Conservation (phyloP, 2,797 vertebrate genomes). For the Hyperoplus lanceolatus region DNA sequence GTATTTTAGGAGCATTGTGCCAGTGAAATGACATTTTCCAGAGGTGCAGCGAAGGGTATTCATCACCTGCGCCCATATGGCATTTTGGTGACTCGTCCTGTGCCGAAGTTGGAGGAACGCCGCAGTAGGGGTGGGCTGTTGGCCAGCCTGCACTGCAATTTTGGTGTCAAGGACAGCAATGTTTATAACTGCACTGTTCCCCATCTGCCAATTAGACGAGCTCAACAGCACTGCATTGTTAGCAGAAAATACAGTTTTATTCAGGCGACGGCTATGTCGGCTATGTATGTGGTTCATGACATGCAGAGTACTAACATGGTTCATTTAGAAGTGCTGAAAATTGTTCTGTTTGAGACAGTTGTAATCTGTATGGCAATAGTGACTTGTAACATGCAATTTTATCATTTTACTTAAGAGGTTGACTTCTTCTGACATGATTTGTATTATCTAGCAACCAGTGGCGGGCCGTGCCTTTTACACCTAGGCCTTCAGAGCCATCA, state of each 20-base stretch:
- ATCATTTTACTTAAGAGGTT: neutral
- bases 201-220: constrained; percentile 44
- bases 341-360: neutral
- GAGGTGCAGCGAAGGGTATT: constrained; percentile 40
- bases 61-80: constrained; percentile 50
- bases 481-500: no score
- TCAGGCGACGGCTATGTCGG: constrained; percentile 1
- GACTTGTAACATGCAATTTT: neutral
- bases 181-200: constrained; percentile 18
- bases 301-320: neutral
- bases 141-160: constrained; percentile 32
- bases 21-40: constrained; percentile 55
- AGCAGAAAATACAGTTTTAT: constrained; percentile 18
- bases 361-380: neutral
- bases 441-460: neutral
- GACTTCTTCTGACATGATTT: neutral
- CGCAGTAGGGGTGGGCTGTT: constrained; percentile 23
- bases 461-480: no score
- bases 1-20: constrained; percentile 21
- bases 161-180: constrained; percentile 37
- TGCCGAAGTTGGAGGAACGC: constrained; percentile 35
- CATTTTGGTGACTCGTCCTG: constrained; percentile 56
- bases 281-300: constrained; percentile 4
- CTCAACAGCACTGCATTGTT: constrained; percentile 24
- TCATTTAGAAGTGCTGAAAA: constrained; percentile 3